Conservation (phyloP, 2,797 vertebrate genomes). For the Tragopan temminckii region DNA sequence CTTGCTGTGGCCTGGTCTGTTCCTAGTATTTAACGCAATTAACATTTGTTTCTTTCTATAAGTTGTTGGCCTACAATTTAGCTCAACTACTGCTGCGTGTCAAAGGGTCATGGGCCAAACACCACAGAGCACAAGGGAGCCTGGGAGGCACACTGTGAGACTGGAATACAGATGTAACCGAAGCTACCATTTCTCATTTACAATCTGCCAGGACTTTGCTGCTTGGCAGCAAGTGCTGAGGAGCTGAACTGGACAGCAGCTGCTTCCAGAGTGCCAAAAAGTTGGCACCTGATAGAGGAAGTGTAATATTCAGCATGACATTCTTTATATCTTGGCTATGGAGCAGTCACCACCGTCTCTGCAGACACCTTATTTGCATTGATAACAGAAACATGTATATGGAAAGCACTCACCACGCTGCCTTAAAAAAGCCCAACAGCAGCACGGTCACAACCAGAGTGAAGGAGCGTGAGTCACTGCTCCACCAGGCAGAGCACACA, state of each 20-base stretch:
- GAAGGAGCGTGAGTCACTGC: rapidly evolving
- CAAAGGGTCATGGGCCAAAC: not conserved
- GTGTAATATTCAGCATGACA: not conserved
- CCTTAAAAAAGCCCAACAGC: not conserved
- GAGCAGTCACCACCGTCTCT: not conserved
- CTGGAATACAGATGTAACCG: not conserved
- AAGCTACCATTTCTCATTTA: not conserved
- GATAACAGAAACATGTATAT: not conserved
- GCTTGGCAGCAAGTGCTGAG: not conserved
- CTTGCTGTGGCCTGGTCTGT: not conserved
- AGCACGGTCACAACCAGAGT: rapidly evolving
- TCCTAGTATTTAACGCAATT: not conserved
- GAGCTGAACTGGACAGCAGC: not conserved
- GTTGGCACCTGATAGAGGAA: not conserved
- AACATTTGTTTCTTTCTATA: not conserved
- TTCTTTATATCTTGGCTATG: not conserved
- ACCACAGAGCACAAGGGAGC: not conserved
- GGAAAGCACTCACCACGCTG: not conserved
- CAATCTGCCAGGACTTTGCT: not conserved
- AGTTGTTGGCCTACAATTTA: not conserved
- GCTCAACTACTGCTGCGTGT: not conserved
- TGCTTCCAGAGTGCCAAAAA: not conserved
- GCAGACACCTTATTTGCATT: not conserved
- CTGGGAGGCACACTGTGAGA: not conserved
- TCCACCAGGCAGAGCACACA: rapidly evolving